Conservation (phyloP, 2,797 vertebrate genomes). For the Pseudomugil gertrudae region DNA sequence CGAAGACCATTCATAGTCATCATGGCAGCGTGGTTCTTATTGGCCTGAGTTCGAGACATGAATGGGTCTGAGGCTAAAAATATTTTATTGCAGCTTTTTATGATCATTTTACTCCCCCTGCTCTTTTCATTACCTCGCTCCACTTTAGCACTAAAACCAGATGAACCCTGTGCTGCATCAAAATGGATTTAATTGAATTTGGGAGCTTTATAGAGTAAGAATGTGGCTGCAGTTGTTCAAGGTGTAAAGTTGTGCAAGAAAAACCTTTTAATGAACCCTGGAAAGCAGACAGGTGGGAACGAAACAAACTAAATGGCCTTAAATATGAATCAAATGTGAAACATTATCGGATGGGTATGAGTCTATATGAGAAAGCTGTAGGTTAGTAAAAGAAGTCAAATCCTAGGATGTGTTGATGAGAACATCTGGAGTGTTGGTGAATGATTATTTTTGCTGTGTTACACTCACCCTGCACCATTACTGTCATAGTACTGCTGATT, state of each 20-base stretch:
- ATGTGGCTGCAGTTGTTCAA: slow-evolving; percentile 23
- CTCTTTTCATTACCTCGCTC: slow-evolving; percentile 57
- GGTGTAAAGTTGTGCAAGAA: slow-evolving; percentile 47
- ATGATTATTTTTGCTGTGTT: not conserved
- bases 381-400: not conserved
- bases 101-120: slow-evolving; percentile 52
- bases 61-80: slow-evolving; percentile 76
- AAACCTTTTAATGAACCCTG: slow-evolving; percentile 1
- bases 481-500: too few species aligned
- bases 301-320: not conserved
- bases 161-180: slow-evolving; percentile 37
- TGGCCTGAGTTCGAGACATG: slow-evolving; percentile 61
- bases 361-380: not conserved
- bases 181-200: slow-evolving; percentile 38
- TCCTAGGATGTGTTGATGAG: not conserved
- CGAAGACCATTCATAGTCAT: slow-evolving; percentile 75
- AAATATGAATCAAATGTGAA: not conserved
- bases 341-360: not conserved
- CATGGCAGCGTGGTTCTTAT: slow-evolving; percentile 64
- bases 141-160: slow-evolving; percentile 30
- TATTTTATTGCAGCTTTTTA: slow-evolving; percentile 72
- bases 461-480: not conserved
- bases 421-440: not conserved
- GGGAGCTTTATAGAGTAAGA: slow-evolving; percentile 33
- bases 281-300: not conserved